Evolutionary conservation across 2,888 invertebrate species (phyloP).

Genomic region (Linnaemya tessellans): DNA sequence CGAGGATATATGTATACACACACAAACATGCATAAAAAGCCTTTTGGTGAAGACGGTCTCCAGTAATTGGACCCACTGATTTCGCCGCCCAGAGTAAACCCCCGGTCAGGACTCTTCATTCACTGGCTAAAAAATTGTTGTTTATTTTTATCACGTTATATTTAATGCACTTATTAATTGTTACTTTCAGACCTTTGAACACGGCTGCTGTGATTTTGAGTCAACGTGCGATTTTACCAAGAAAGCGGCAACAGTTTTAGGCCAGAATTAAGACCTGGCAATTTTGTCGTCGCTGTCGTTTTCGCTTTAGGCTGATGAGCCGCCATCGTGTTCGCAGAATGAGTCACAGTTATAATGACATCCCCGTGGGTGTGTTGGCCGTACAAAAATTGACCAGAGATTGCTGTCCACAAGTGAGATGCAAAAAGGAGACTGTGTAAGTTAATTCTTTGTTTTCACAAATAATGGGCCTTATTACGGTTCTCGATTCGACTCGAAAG

Average conservation of each 20-base stretch:
- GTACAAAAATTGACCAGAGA: constrained; percentile 85
- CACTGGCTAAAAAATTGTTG: too few relatives aligned
- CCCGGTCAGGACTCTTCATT: too few relatives aligned
- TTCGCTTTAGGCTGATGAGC: constrained; percentile 75
- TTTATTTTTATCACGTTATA: neutral
- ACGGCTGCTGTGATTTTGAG: neutral
- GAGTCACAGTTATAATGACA: constrained; percentile 85
- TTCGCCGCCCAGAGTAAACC: too few relatives aligned
- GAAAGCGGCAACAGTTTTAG: neutral
- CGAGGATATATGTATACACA: too few relatives aligned
- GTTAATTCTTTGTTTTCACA: constrained; percentile 9
- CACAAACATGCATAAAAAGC: too few relatives aligned
- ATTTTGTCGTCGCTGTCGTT: constrained; percentile 20
- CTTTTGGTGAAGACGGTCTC: too few relatives aligned
- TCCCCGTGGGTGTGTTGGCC: constrained; percentile 87
- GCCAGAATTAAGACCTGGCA: constrained; percentile 50
- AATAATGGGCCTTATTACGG: neutral
- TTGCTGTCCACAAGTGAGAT: constrained; percentile 86
- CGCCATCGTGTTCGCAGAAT: constrained; percentile 83
- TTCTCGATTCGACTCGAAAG: too few relatives aligned
- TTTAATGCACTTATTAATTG: neutral
- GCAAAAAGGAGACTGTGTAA: constrained; percentile 88
- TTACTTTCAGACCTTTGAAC: constrained; percentile 29
- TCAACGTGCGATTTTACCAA: neutral
- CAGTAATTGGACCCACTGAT: too few relatives aligned